Evolutionary conservation across 2,113 vertebrate species (phyloP).

Genomic region (Gadus chalcogrammus): DNA sequence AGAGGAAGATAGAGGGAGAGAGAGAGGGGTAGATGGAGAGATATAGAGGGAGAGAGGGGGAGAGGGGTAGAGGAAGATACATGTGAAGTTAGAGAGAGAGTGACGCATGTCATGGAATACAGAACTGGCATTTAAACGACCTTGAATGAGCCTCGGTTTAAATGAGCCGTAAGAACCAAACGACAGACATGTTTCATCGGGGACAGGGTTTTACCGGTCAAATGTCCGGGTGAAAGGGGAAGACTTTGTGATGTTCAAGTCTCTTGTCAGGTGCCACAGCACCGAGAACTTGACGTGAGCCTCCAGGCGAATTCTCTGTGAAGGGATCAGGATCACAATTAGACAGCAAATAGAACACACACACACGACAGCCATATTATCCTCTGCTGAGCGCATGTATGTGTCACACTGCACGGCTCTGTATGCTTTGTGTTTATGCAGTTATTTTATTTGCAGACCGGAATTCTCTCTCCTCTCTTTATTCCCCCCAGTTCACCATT

Average conservation of each 20-base stretch:
- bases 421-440: too few relatives aligned
- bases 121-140: background rate
- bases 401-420: too few relatives aligned
- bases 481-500: too few relatives aligned
- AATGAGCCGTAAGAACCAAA: too few relatives aligned
- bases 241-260: constrained; percentile 94
- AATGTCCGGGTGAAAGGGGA: constrained; percentile 95
- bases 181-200: too few relatives aligned
- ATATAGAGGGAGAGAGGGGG: background rate
- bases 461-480: too few relatives aligned
- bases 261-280: constrained; percentile 96
- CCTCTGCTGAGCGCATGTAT: too few relatives aligned
- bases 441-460: too few relatives aligned
- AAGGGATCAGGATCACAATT: constrained; percentile 15
- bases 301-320: constrained; percentile 88
- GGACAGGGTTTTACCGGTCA: constrained; percentile 79
- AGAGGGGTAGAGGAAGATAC: background rate
- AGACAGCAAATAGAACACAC: background rate
- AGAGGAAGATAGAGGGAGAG: background rate
- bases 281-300: constrained; percentile 96
- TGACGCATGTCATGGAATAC: background rate
- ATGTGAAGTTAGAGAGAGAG: background rate
- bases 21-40: background rate
- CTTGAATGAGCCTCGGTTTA: too few relatives aligned
- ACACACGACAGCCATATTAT: background rate